phyloP scores from a whole-genome alignment of 2,113 vertebrate species.

The Synchiropus splendidus region DNA sequence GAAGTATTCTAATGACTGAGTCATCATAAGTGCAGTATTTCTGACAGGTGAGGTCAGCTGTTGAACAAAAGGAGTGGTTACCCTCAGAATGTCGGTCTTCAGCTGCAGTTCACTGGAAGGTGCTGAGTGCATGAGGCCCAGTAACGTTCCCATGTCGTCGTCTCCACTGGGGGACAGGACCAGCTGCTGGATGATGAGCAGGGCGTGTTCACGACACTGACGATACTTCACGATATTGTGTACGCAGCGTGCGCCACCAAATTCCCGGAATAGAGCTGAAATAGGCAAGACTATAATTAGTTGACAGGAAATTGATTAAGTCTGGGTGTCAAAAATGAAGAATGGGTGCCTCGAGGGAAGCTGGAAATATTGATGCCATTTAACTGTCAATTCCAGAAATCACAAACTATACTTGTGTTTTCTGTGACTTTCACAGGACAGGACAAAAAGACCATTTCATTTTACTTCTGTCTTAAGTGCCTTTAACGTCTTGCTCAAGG shows the following conservation, averaged over 20 bases:
- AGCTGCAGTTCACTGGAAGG: conserved; percentile 85
- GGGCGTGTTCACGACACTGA: conserved; percentile 88
- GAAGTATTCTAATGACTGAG: too few species aligned
- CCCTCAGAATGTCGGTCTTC: conserved; percentile 90
- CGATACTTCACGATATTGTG: conserved; percentile 96
- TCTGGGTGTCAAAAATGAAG: too few species aligned
- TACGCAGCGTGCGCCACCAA: conserved; percentile 89
- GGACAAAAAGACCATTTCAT: too few species aligned
- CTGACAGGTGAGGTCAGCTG: too few species aligned
- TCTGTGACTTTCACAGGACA: too few species aligned
- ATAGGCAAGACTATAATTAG: not conserved
- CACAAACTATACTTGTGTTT: too few species aligned
- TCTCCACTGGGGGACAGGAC: conserved; percentile 91
- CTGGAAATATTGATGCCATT: too few species aligned
- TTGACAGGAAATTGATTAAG: not conserved
- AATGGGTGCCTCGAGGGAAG: too few species aligned
- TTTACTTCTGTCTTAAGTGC: too few species aligned
- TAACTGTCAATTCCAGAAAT: too few species aligned
- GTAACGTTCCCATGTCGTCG: conserved; percentile 96
- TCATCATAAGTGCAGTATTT: too few species aligned
- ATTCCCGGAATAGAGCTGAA: conserved; percentile 90
- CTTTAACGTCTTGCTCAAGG: too few species aligned
- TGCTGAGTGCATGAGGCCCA: conserved; percentile 95
- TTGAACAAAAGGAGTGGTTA: conserved; percentile 39
- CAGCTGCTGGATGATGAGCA: conserved; percentile 95